Evolutionary conservation across 2,797 vertebrate genomes (phyloP).

Genomic region (Anniella stebbinsi): DNA sequence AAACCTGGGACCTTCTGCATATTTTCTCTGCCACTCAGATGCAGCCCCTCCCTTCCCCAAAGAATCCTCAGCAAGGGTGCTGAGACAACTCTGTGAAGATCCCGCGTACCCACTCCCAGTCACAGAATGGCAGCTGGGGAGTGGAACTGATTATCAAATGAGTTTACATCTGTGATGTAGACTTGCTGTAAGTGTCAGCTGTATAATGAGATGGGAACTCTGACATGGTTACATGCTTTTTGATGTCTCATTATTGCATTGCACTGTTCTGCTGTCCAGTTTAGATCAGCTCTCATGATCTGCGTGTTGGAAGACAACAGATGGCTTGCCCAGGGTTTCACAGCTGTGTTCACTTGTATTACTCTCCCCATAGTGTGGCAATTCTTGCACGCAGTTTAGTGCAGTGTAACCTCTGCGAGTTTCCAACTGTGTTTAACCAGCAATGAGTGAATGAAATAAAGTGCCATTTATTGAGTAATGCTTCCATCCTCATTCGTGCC

Average conservation of each 20-base stretch:
- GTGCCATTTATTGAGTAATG: not conserved
- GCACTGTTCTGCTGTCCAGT: not conserved
- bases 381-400: slow-evolving; percentile 2
- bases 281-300: not conserved
- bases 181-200: slow-evolving; percentile 6
- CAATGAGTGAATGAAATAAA: not conserved
- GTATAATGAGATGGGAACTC: not conserved
- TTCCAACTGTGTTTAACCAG: not conserved
- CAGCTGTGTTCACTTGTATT: slow-evolving; percentile 21
- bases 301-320: slow-evolving; percentile 13
- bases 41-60: not conserved
- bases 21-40: too few species aligned
- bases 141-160: not conserved
- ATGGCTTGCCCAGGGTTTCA: slow-evolving; percentile 27
- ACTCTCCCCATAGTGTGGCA: slow-evolving; percentile 14
- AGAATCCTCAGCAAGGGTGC: not conserved
- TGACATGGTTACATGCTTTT: not conserved
- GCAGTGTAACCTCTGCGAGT: slow-evolving; percentile 11
- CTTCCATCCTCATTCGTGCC: too few species aligned
- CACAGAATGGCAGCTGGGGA: not conserved
- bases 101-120: not conserved
- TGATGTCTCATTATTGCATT: not conserved
- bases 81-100: not conserved
- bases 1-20: too few species aligned
- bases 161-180: not conserved